Evolutionary conservation across 2,888 invertebrate species (phyloP), one percentile per base, ranked within the genome.

Genomic region (Diabrotica balteata): DNA sequence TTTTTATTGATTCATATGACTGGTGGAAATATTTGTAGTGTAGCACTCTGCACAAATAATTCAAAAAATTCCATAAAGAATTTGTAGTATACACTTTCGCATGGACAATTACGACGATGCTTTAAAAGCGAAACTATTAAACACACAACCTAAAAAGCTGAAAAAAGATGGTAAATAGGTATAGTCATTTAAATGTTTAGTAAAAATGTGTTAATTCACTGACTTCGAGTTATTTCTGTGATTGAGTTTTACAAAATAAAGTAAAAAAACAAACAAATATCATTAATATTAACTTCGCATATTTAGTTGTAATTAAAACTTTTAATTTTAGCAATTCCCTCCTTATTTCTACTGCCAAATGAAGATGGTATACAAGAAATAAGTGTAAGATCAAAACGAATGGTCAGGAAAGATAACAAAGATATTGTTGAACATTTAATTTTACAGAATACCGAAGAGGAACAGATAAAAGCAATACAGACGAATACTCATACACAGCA

Each of bases 11-110:
- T 59, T 46, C 7, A 59, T 50, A 59, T 59, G 59, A 8, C 59
- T 49, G 59, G 59, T 22, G 59, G 49, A 22, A 59, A 7, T n/a
- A 32, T 45, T n/a, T 59, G 59, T 9, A 49, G 59, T 49, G 49
- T 59, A 49, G 49, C 6, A 9, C 22, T 46, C n/a, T 59, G 59
- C n/a, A 59, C 50, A 47, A 59, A 59, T 32, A 59, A 59, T 49
- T 59, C 59, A 9, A 59, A 59, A 59, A 46, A 11, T 4, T n/a
- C 59, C 7, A 59, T 10, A 59, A 7, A 17, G 32, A 32, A 4
- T 32, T 32, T 32, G 32, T 11, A 47, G 47, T 47, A 7, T 47
- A 47, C 7, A 32, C 32, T 32, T 32, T 32, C 32, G 5, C 32
- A 32, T 32, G 32, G 3, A 32, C 1, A 4, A 32, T 32, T 32